A percentile compares a stretch with the other conserved stretches of the same genome.
These are phyloP conservation scores for Metopia argyrocephala DNA, from an alignment of 2,888 invertebrate genomes.

Conservation along the genomic window DNA sequence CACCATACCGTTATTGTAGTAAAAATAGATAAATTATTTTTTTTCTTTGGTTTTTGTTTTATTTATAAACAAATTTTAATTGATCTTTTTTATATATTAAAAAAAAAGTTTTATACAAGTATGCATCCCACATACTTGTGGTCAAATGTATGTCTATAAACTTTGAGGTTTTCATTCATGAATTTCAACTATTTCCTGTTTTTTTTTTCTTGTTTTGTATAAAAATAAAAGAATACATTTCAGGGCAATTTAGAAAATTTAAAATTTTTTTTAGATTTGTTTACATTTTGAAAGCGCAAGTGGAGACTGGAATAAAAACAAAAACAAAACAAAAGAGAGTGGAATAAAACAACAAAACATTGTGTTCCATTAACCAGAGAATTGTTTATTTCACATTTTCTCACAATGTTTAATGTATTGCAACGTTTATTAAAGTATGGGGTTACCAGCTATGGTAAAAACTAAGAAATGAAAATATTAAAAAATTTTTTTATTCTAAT, in stretches of 20 bases:
- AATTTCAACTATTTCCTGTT: neutral
- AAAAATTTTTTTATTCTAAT: too few relatives aligned
- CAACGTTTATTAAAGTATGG: neutral
- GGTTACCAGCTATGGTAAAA: too few relatives aligned
- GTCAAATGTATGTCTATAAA: too few relatives aligned
- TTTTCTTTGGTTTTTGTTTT: neutral
- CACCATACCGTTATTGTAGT: constrained; percentile 11
- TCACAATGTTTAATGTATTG: too few relatives aligned
- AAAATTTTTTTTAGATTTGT: constrained; percentile 63
- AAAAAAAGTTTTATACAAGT: constrained; percentile 13
- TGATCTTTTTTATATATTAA: neutral
- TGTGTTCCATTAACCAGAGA: neutral
- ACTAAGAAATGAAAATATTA: too few relatives aligned
- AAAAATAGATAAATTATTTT: constrained; percentile 14
- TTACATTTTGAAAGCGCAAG: constrained; percentile 67
- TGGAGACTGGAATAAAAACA: constrained; percentile 61
- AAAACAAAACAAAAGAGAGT: neutral
- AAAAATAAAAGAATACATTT: neutral
- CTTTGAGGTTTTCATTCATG: constrained; percentile 37
- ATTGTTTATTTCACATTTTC: constrained; percentile 9
- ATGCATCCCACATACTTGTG: too few relatives aligned
- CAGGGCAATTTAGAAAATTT: neutral
- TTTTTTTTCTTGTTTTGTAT: constrained; percentile 1
- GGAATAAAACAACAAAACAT: neutral
- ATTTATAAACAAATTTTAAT: neutral